Evolutionary conservation across 2,113 vertebrate genomes (phyloP), one percentile per base, ranked within the genome.

Genomic region (Semnornis frantzii): DNA sequence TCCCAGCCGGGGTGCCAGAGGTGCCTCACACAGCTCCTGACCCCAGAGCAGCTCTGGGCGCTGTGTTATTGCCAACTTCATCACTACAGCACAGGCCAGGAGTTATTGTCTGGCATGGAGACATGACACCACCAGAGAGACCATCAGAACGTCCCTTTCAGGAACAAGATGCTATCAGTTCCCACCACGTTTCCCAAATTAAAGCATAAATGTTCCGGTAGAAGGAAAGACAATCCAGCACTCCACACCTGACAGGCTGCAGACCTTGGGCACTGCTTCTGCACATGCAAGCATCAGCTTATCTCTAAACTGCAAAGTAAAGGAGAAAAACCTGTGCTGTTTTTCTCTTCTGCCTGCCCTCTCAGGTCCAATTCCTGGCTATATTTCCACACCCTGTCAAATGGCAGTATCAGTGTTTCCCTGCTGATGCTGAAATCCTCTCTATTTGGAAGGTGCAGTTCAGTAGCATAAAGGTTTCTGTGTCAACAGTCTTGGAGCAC

Each of bases 181-280:
- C 77, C 77, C 55, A 81, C 37, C 64, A 60, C 2, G 1, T 52
- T 85, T 80, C 85, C 90, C 72, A 87, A 90, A 93, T 94, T 81
- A 91, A 85, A 91, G 81, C 52, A 52, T 19, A 25, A 84, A 78
- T 31, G 70, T 84, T 65, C 77, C 75, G 63, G 66, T 75, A 33
- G 74, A 28, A 74, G 74, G 89, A 60, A 60, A 92, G 88, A 46
- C 84, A 95, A 89, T 57, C 84, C 89, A 93, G 89, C 62, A 31
- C 81, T 42, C 64, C 62, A 12, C 0, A 20, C 76, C 80, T 66
- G 89, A 69, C 85, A 74, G 0, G 0, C 82, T 31, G 74, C 84
- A 87, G 91, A 89, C 84, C 84, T 58, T 8, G 77, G 87, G 25
- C 71, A n/a, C 81, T 5, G 62, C 74, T 10, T 13, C 17, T 9